Percentiles rank a stretch among this genome's conserved stretches.
phyloP scores from a whole-genome alignment of 1,140 invertebrate genomes.

The Sinonovacula constricta region DNA sequence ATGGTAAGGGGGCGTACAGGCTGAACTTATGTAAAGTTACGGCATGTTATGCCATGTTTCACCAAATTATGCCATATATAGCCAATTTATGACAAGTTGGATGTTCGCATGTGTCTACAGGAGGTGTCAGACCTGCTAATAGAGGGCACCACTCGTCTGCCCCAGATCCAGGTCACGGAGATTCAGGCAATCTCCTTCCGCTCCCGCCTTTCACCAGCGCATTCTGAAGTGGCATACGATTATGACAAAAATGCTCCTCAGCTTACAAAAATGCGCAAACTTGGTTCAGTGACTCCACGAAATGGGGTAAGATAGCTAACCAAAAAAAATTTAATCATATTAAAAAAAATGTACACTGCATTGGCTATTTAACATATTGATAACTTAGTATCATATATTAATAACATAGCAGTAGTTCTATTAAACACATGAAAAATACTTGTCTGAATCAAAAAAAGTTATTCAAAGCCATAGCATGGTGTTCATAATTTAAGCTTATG shows the following conservation, averaged over 20 bases:
- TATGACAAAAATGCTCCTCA: conserved; percentile 61
- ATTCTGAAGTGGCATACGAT: conserved; percentile 40
- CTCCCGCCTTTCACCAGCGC: background rate
- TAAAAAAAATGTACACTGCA: too few relatives aligned
- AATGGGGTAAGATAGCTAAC: too few relatives aligned
- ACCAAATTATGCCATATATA: background rate
- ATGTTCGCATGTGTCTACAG: background rate
- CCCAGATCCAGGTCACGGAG: background rate
- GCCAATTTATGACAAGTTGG: background rate
- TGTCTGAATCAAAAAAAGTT: too few relatives aligned
- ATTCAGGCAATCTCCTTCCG: background rate
- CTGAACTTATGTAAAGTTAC: background rate
- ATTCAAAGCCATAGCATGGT: too few relatives aligned
- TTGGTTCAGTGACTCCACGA: too few relatives aligned
- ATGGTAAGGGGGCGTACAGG: too few relatives aligned
- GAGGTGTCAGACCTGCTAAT: background rate
- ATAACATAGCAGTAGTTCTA: too few relatives aligned
- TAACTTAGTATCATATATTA: too few relatives aligned
- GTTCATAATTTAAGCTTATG: too few relatives aligned
- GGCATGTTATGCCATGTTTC: background rate
- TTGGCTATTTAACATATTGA: too few relatives aligned
- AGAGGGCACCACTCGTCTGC: background rate
- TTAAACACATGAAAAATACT: too few relatives aligned
- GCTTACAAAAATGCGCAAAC: conserved; percentile 64
- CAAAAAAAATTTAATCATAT: too few relatives aligned